Evolutionary conservation across 2,888 invertebrate genomes (phyloP).

Genomic region (Pseudanteris insignis): DNA sequence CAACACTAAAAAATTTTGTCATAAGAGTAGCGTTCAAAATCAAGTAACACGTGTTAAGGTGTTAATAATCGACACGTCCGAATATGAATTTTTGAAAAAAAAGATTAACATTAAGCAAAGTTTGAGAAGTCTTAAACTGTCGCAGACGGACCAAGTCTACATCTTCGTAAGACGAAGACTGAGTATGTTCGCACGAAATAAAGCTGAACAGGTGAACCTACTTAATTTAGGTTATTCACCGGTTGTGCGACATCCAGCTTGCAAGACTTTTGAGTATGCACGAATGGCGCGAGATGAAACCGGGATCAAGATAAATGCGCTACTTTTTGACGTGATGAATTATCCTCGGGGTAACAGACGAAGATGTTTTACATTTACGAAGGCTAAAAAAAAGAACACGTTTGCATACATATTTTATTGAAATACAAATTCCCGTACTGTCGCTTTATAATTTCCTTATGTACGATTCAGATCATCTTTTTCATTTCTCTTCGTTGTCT

Average conservation of each 20-base stretch:
- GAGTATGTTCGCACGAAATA: too few species aligned
- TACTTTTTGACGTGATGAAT: slow-evolving; percentile 35
- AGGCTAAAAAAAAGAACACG: slow-evolving; percentile 33
- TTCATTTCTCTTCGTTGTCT: too few species aligned
- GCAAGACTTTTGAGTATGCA: slow-evolving; percentile 12
- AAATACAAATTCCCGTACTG: slow-evolving; percentile 11
- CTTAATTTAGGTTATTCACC: slow-evolving; percentile 31
- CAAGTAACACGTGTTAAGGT: too few species aligned
- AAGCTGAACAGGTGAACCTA: slow-evolving; percentile 19
- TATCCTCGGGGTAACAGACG: slow-evolving; percentile 22
- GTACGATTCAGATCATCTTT: too few species aligned
- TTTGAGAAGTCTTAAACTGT: too few species aligned
- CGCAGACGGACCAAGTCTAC: too few species aligned
- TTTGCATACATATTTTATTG: slow-evolving; percentile 39
- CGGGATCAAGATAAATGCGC: slow-evolving; percentile 23
- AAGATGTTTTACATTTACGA: slow-evolving; percentile 35
- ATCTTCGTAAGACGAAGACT: too few species aligned
- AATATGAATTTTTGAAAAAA: too few species aligned
- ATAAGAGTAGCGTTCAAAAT: too few species aligned
- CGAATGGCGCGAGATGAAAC: slow-evolving; percentile 17
- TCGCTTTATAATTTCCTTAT: slow-evolving; percentile 22
- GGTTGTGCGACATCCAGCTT: slow-evolving; percentile 8
- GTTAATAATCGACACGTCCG: too few species aligned
- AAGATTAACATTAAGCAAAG: too few species aligned
- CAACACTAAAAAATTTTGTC: too few species aligned